Evolutionary conservation across 2,113 vertebrate genomes (phyloP).

Genomic region (Triplophysa dalaica): DNA sequence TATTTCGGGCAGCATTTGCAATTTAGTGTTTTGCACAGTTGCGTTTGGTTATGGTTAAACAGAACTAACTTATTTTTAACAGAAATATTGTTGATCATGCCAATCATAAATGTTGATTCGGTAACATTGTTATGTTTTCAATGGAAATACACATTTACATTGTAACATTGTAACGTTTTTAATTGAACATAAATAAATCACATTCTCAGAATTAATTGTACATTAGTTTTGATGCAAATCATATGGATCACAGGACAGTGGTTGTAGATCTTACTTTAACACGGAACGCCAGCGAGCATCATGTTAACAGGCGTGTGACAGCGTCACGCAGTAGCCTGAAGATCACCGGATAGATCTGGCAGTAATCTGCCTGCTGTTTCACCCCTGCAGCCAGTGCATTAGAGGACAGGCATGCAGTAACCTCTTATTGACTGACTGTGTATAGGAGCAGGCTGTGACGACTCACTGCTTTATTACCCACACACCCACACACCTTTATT

Average conservation of each 20-base stretch:
- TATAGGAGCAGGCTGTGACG: slow-evolving; percentile 5
- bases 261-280: slow-evolving; percentile 13
- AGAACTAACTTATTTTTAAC: no score
- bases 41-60: no score
- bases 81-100: no score
- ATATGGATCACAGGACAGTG: background rate
- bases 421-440: slow-evolving; percentile 35
- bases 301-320: slow-evolving; percentile 32
- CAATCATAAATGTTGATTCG: no score
- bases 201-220: no score
- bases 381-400: slow-evolving; percentile 1
- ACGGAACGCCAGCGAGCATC: background rate
- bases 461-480: slow-evolving; percentile 16
- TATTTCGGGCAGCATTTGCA: no score
- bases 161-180: no score
- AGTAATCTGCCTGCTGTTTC: slow-evolving; percentile 39
- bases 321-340: slow-evolving; percentile 42
- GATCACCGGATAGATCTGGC: slow-evolving; percentile 48
- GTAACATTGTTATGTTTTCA: no score
- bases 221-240: background rate
- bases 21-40: no score
- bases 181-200: no score
- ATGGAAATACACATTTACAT: no score
- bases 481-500: slow-evolving; percentile 21
- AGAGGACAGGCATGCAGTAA: slow-evolving; percentile 40